A percentile compares a stretch with the other conserved stretches of the same genome.
Conservation (phyloP, 1,140 invertebrate species). For the Microplitis mediator region DNA sequence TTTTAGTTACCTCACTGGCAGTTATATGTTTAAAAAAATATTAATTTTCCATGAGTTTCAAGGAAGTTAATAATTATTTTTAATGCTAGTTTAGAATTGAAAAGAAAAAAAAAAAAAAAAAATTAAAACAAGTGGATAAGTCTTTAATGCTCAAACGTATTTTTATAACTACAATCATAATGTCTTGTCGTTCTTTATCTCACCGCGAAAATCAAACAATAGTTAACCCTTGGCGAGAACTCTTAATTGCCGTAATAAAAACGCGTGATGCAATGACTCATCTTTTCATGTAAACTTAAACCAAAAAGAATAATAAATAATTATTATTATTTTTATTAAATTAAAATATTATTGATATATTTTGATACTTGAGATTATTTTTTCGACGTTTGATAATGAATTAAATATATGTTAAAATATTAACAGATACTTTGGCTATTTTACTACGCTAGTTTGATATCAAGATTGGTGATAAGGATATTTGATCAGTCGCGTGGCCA, state of each 20-base stretch:
- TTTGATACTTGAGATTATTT: conserved; percentile 11
- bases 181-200: conserved; percentile 7
- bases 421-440: not conserved
- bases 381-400: not conserved
- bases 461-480: conserved; percentile 35
- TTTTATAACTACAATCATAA: conserved; percentile 3
- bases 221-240: conserved; percentile 4
- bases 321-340: too few relatives aligned
- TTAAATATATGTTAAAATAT: not conserved
- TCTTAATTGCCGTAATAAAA: conserved; percentile 12
- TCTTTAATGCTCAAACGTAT: not conserved
- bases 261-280: conserved; percentile 12
- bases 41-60: too few relatives aligned
- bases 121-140: not conserved
- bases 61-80: too few relatives aligned
- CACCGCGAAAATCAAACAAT: conserved; percentile 16
- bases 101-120: not conserved
- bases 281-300: not conserved
- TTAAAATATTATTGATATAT: not conserved
- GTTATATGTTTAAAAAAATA: too few relatives aligned
- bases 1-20: too few relatives aligned
- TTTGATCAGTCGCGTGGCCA: conserved; percentile 34
- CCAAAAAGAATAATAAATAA: not conserved
- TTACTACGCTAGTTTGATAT: conserved; percentile 15
- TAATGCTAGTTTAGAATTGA: too few relatives aligned